Conservation (phyloP, 2,888 invertebrate species). For the Callyntrura guangdongensis region DNA sequence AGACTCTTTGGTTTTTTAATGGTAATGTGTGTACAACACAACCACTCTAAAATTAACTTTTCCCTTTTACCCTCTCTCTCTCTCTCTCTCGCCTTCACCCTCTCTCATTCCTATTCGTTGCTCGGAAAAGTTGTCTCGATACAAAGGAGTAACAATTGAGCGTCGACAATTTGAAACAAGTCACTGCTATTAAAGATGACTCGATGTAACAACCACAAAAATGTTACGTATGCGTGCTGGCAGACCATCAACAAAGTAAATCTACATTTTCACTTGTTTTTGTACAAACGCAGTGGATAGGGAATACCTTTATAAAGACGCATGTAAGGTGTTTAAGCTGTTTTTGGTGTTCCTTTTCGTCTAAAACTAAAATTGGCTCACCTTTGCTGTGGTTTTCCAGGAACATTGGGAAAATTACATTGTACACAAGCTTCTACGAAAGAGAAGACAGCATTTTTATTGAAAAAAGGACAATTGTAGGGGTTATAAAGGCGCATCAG, state of each 20-base stretch:
- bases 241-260: slow-evolving; percentile 30
- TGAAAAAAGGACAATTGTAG: slow-evolving; percentile 41
- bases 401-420: slow-evolving; percentile 24
- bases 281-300: not conserved
- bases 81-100: not conserved
- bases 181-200: slow-evolving; percentile 52
- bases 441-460: slow-evolving; percentile 10
- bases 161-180: slow-evolving; percentile 53
- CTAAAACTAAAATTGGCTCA: slow-evolving; percentile 42
- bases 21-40: slow-evolving; percentile 47
- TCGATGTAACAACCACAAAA: slow-evolving; percentile 31
- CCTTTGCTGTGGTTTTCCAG: slow-evolving; percentile 42
- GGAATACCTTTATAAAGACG: no score
- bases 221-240: slow-evolving; percentile 58
- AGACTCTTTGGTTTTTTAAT: slow-evolving; percentile 50
- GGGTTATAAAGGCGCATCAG: slow-evolving; percentile 56
- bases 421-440: not conserved
- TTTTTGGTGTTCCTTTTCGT: not conserved
- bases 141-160: slow-evolving; percentile 38
- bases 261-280: slow-evolving; percentile 27
- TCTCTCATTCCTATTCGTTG: not conserved
- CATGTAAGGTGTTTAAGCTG: not conserved
- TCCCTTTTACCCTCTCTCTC: slow-evolving; percentile 11
- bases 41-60: slow-evolving; percentile 63
- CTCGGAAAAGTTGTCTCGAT: slow-evolving; percentile 18